Conservation (phyloP, 1,140 invertebrate genomes). For the Dufourea novaeangliae region DNA sequence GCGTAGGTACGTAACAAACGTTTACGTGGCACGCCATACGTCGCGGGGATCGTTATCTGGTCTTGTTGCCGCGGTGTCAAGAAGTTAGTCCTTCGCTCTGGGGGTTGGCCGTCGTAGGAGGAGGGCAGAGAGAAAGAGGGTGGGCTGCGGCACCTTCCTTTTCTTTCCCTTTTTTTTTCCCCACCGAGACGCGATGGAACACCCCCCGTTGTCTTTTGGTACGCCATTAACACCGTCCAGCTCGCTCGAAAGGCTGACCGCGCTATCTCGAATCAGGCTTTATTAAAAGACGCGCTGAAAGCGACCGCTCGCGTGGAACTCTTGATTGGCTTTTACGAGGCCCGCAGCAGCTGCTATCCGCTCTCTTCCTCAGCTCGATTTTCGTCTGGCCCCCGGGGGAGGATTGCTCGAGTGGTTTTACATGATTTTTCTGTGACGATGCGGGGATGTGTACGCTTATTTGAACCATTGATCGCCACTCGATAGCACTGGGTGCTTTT, state of each 20-base stretch:
- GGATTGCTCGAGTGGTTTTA: background rate
- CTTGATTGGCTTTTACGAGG: constrained; percentile 57
- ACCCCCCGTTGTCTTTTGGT: constrained; percentile 55
- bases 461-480: too few relatives aligned
- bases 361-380: too few relatives aligned
- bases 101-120: constrained; percentile 35
- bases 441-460: background rate
- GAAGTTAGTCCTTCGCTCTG: constrained; percentile 53
- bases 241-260: constrained; percentile 7
- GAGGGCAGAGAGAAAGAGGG: background rate
- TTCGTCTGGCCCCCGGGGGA: background rate
- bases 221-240: constrained; percentile 40
- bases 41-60: constrained; percentile 61
- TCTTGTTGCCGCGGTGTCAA: constrained; percentile 54
- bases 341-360: background rate
- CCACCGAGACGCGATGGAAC: background rate
- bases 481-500: too few relatives aligned
- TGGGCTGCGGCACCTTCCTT: constrained; percentile 9
- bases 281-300: constrained; percentile 60
- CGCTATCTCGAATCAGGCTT: constrained; percentile 56
- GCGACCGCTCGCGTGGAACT: constrained; percentile 32
- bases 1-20: constrained; percentile 69
- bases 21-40: constrained; percentile 66
- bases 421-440: background rate
- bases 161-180: constrained; percentile 28